These are phyloP conservation scores for Macaria notata DNA, from an alignment of 2,888 invertebrate species.

Conservation along the genomic window DNA sequence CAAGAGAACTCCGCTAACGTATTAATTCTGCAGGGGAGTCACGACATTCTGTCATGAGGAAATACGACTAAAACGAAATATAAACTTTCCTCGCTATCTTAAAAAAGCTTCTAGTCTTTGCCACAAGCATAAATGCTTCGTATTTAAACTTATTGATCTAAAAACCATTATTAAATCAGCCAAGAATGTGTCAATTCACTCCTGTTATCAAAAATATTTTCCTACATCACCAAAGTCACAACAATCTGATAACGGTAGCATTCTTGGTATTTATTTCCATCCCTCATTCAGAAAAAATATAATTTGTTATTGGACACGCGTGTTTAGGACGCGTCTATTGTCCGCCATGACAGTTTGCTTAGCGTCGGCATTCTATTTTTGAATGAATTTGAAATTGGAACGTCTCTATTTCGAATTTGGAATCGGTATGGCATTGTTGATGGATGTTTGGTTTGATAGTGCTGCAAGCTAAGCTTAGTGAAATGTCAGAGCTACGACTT, in stretches of 20 bases:
- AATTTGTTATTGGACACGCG: slow-evolving; percentile 64
- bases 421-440: slow-evolving; percentile 32
- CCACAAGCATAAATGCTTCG: too few relatives aligned
- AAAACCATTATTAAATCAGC: neutral
- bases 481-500: too few relatives aligned
- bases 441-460: slow-evolving; percentile 16
- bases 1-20: too few relatives aligned
- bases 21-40: too few relatives aligned
- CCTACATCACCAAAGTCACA: slow-evolving; percentile 34
- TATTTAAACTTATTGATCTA: too few relatives aligned
- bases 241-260: slow-evolving; percentile 39
- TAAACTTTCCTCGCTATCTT: too few relatives aligned
- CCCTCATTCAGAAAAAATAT: slow-evolving; percentile 45
- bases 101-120: too few relatives aligned
- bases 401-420: slow-evolving; percentile 53
- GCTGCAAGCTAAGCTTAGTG: neutral
- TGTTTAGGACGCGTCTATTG: slow-evolving; percentile 56
- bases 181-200: too few relatives aligned
- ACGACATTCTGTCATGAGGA: too few relatives aligned
- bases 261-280: slow-evolving; percentile 46
- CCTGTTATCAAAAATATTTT: slow-evolving; percentile 25
- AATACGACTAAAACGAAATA: too few relatives aligned
- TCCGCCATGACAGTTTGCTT: slow-evolving; percentile 63
- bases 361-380: slow-evolving; percentile 53
- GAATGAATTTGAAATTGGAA: slow-evolving; percentile 59